phyloP scores from a whole-genome alignment of 2,113 vertebrate genomes.

The Accipiter cooperii region DNA sequence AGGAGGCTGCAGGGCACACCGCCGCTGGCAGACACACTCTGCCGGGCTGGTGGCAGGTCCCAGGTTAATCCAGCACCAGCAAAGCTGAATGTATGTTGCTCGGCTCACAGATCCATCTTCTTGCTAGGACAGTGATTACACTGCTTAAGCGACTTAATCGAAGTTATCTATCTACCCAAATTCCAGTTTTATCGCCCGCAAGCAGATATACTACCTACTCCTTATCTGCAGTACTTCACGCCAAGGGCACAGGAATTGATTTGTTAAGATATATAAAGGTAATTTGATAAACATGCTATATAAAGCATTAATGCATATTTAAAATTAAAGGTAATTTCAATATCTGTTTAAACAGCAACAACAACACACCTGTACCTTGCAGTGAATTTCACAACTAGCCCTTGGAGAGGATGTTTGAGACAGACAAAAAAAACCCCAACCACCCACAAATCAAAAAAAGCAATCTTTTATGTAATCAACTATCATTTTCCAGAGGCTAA shows the following conservation, averaged over 20 bases:
- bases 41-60: not conserved
- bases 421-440: not conserved
- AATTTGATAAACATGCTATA: constrained; percentile 17
- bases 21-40: accelerated
- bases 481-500: constrained; percentile 4
- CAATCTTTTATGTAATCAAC: not conserved
- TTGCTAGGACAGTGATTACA: not conserved
- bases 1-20: not conserved
- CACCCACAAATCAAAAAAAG: not conserved
- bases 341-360: not conserved
- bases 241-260: constrained; percentile 37
- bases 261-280: constrained; percentile 23
- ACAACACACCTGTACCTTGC: not conserved
- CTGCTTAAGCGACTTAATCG: not conserved
- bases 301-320: not conserved
- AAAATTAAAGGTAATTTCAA: not conserved
- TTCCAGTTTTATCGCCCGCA: not conserved
- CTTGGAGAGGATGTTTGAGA: not conserved
- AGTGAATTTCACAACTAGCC: not conserved
- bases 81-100: not conserved
- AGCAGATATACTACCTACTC: constrained; percentile 10
- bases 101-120: not conserved
- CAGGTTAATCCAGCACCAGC: not conserved
- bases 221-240: constrained; percentile 20
- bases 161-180: constrained; percentile 27